phyloP scores from a whole-genome alignment of 2,888 invertebrate species.

The Idaea biselata region DNA sequence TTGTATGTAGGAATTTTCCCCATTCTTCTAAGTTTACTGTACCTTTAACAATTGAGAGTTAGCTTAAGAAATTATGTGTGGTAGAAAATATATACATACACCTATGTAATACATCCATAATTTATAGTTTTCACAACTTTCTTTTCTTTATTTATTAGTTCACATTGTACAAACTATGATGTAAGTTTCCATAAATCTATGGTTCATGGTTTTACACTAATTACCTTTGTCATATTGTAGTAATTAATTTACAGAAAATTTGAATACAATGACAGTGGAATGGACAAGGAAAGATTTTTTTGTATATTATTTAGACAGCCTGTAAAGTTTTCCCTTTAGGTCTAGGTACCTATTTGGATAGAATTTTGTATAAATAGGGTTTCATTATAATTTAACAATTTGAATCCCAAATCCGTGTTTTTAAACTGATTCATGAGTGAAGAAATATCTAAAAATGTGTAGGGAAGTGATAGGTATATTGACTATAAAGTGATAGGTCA shows the following conservation, averaged over 20 bases:
- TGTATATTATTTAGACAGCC: neutral
- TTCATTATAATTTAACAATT: no score
- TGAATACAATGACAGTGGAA: neutral
- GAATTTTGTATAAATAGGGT: no score
- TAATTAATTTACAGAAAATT: neutral
- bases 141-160: neutral
- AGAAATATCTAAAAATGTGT: no score
- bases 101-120: neutral
- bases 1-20: conserved; percentile 97
- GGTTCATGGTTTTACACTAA: neutral
- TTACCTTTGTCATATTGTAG: neutral
- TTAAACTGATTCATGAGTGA: no score
- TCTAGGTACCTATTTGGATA: no score
- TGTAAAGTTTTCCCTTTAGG: no score
- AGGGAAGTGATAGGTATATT: no score
- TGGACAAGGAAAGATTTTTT: neutral
- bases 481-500: no score
- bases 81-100: neutral
- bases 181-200: neutral
- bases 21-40: conserved; percentile 94
- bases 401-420: no score
- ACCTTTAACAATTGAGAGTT: conserved; percentile 77
- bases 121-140: neutral
- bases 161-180: neutral
- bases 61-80: neutral